Percentiles rank a stretch among this genome's conserved stretches.
Conservation (phyloP, 2,113 vertebrate genomes). For the Sinocyclocheilus anophthalmus region DNA sequence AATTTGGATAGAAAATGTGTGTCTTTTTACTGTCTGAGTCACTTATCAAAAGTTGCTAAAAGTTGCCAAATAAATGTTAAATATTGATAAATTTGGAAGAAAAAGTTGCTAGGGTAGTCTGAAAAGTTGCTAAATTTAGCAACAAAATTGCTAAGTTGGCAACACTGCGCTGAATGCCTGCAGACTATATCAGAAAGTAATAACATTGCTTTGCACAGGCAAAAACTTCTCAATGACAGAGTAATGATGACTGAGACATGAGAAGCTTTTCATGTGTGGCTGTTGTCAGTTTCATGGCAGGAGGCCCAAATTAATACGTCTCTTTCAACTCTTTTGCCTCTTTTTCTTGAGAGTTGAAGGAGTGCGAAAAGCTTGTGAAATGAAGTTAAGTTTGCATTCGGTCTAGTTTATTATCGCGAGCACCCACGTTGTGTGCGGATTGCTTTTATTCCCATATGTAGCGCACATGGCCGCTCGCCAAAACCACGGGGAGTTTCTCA, state of each 20-base stretch:
- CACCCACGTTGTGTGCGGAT: not conserved
- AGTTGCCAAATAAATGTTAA: too few relatives aligned
- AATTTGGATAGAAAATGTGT: too few relatives aligned
- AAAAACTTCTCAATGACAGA: not conserved
- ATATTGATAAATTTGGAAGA: too few relatives aligned
- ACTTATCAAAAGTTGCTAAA: too few relatives aligned
- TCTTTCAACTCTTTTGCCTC: conserved; percentile 37
- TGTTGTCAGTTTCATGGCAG: conserved; percentile 27
- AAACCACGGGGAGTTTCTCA: not conserved
- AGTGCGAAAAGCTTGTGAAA: not conserved
- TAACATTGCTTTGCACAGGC: not conserved
- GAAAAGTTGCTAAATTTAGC: too few relatives aligned
- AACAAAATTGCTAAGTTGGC: too few relatives aligned
- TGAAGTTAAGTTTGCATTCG: conserved; percentile 4
- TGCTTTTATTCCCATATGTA: conserved; percentile 3
- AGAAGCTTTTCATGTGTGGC: conserved; percentile 24
- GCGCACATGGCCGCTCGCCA: not conserved
- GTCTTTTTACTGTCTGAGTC: too few relatives aligned
- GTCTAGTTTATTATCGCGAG: conserved; percentile 21
- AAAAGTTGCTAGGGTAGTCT: too few relatives aligned
- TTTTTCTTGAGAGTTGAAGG: not conserved
- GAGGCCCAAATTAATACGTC: conserved; percentile 44
- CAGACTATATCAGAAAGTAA: not conserved
- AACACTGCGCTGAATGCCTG: not conserved
- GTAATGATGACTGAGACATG: conserved; percentile 6